These are phyloP conservation scores for Bambusicola thoracicus DNA, from an alignment of 2,113 vertebrate species.

Conservation along the genomic window DNA sequence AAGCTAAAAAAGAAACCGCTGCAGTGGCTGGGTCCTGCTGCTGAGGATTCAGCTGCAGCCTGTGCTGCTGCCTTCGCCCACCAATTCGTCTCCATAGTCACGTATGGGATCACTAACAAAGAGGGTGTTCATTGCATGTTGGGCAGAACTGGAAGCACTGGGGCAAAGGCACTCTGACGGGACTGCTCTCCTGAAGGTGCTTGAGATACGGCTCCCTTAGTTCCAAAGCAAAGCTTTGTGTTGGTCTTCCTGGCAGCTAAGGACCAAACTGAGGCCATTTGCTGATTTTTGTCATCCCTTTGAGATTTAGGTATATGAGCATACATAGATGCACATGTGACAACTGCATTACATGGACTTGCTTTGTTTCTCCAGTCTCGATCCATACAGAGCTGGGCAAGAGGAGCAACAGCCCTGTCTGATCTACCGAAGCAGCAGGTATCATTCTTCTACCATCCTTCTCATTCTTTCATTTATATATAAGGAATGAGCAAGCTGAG, in stretches of 20 bases:
- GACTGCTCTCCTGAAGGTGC: neutral
- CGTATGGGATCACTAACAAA: neutral
- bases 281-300: neutral
- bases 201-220: neutral
- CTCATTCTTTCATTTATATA: neutral
- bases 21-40: neutral
- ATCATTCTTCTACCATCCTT: neutral
- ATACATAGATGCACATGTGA: rapidly evolving
- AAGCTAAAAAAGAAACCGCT: conserved; percentile 60
- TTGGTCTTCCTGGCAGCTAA: neutral
- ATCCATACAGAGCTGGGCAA: neutral
- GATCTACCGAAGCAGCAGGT: neutral
- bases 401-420: neutral
- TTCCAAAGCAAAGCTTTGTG: neutral
- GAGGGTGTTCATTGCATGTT: neutral
- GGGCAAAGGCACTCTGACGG: neutral
- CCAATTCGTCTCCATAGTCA: neutral
- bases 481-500: neutral
- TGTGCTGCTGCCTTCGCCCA: neutral
- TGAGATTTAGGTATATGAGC: neutral
- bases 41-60: conserved; percentile 28
- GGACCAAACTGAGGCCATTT: neutral
- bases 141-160: rapidly evolving
- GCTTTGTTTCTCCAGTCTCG: neutral
- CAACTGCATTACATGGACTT: neutral